Percentiles rank a stretch among this genome's conserved stretches.
Evolutionary conservation across 64 coral and sea anemone species (phyloP).

Genomic region (Montipora sp.): DNA sequence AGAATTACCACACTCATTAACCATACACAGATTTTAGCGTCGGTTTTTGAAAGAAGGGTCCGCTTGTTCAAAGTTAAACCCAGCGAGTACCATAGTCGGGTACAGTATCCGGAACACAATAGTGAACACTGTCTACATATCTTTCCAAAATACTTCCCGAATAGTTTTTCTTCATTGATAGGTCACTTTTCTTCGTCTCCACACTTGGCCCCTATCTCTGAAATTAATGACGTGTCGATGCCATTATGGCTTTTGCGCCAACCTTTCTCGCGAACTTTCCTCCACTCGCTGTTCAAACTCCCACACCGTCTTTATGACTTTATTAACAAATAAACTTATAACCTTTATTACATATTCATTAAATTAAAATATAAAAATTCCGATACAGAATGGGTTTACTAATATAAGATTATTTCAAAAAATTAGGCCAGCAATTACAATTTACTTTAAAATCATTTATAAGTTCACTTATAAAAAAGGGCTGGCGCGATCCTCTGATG

Average conservation of each 20-base stretch:
- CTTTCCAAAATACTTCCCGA: neutral
- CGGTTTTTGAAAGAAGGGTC: neutral
- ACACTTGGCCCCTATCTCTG: neutral
- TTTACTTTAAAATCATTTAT: too few relatives aligned
- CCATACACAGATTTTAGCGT: neutral
- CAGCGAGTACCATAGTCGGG: neutral
- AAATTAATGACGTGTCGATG: constrained; percentile 4
- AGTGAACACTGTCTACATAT: constrained; percentile 3
- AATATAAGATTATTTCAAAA: too few relatives aligned
- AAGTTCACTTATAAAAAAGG: too few relatives aligned
- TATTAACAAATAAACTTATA: too few relatives aligned
- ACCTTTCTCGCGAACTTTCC: neutral
- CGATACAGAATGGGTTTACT: too few relatives aligned
- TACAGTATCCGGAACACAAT: constrained; percentile 6
- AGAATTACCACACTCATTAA: constrained; percentile 8
- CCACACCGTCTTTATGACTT: too few relatives aligned
- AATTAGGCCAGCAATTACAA: too few relatives aligned
- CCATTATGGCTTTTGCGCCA: neutral
- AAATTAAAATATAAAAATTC: too few relatives aligned
- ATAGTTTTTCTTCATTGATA: constrained; percentile 4
- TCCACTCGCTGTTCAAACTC: too few relatives aligned
- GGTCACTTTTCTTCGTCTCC: neutral
- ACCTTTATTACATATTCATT: too few relatives aligned
- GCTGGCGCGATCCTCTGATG: too few relatives aligned
- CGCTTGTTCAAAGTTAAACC: neutral